These are phyloP conservation scores for Hetaerina titia DNA, from an alignment of 2,888 invertebrate genomes.

Conservation along the genomic window DNA sequence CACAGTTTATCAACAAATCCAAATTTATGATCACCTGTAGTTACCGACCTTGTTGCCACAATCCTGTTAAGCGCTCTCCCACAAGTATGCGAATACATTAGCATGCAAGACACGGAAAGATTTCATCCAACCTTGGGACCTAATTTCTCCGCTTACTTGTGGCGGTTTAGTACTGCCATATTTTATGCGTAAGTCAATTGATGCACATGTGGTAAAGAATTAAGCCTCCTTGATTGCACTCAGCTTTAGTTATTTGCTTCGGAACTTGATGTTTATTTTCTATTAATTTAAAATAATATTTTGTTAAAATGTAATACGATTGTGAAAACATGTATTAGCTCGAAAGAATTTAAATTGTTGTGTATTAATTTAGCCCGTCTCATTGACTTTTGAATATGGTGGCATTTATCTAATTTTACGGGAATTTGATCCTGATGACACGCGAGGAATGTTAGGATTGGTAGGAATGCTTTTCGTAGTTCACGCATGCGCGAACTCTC, in stretches of 20 bases:
- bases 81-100: no score
- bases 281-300: no score
- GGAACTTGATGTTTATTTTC: no score
- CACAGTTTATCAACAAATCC: no score
- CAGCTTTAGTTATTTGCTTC: background rate
- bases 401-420: constrained; percentile 20
- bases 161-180: background rate
- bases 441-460: background rate
- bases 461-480: background rate
- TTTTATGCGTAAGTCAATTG: background rate
- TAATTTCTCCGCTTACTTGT: background rate
- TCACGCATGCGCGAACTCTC: background rate
- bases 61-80: no score
- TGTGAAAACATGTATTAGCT: no score
- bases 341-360: no score
- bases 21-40: no score
- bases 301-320: no score
- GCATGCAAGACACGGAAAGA: no score
- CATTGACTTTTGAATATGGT: background rate
- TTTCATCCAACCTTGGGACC: background rate
- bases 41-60: no score
- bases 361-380: background rate
- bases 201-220: background rate
- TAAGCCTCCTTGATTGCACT: background rate
- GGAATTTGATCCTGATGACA: background rate